phyloP scores from a whole-genome alignment of 2,888 invertebrate species.

The Dicyrtoma fusca region DNA sequence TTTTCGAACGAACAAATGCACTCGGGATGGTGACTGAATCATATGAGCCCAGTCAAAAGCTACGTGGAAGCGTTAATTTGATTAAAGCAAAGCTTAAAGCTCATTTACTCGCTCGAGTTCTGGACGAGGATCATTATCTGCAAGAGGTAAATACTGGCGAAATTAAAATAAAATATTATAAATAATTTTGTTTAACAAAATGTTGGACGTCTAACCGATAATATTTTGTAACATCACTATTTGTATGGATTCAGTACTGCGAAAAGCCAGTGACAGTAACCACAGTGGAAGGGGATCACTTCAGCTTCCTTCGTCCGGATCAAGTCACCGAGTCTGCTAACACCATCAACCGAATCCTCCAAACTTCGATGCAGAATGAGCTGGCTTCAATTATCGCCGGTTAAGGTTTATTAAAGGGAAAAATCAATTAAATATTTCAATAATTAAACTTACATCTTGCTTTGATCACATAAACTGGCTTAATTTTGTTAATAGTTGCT shows the following conservation, averaged over 20 bases:
- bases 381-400: too few species aligned
- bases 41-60: not conserved
- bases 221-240: not conserved
- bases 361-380: too few species aligned
- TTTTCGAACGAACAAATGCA: not conserved
- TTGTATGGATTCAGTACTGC: not conserved
- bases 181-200: not conserved
- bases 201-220: too few species aligned
- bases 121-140: conserved; percentile 13
- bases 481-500: too few species aligned
- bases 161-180: not conserved
- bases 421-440: too few species aligned
- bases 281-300: conserved; percentile 18
- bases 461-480: too few species aligned
- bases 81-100: conserved; percentile 16
- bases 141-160: conserved; percentile 20
- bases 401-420: too few species aligned
- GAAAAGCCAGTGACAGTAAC: not conserved
- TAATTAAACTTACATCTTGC: too few species aligned
- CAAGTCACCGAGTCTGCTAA: not conserved
- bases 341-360: not conserved
- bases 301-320: not conserved
- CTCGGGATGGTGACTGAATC: not conserved
- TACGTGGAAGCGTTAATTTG: conserved; percentile 13
- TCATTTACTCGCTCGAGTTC: not conserved